phyloP scores from a whole-genome alignment of 2,888 invertebrate genomes.

The Drosophila tanythrix region DNA sequence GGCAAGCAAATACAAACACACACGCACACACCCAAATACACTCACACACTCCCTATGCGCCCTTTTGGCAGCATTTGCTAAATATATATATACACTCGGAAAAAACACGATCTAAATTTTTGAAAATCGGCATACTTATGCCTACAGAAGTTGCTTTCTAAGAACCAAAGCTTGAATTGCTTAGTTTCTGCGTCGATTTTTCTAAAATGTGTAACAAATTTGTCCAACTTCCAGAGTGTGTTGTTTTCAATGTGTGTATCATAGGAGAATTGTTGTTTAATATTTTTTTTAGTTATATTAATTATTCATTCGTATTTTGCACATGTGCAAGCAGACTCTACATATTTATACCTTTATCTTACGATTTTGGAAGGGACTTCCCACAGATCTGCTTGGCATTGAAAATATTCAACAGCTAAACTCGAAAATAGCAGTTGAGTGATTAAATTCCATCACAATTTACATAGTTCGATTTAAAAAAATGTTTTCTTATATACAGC shows the following conservation, averaged over 20 bases:
- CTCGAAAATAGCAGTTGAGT: not conserved
- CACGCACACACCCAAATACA: not conserved
- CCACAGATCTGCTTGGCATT: not conserved
- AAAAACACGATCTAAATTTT: not conserved
- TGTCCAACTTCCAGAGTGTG: too few species aligned
- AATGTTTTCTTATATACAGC: too few species aligned
- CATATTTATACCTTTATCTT: not conserved
- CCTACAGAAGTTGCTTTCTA: not conserved
- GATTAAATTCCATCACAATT: not conserved
- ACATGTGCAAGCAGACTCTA: not conserved
- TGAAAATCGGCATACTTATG: not conserved
- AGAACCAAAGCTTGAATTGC: too few species aligned
- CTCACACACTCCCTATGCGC: constrained; percentile 3
- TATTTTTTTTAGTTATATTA: not conserved
- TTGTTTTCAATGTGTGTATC: too few species aligned
- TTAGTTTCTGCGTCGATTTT: not conserved
- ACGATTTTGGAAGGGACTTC: not conserved
- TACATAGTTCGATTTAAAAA: too few species aligned
- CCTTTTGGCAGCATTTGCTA: constrained; percentile 30
- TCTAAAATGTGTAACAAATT: too few species aligned
- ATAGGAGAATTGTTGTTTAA: not conserved
- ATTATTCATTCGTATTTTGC: not conserved
- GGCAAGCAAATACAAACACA: constrained; percentile 57
- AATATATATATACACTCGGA: constrained; percentile 8
- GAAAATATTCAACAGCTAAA: not conserved